phyloP scores from a whole-genome alignment of 2,113 vertebrate species.

The Alaudala cheleensis region DNA sequence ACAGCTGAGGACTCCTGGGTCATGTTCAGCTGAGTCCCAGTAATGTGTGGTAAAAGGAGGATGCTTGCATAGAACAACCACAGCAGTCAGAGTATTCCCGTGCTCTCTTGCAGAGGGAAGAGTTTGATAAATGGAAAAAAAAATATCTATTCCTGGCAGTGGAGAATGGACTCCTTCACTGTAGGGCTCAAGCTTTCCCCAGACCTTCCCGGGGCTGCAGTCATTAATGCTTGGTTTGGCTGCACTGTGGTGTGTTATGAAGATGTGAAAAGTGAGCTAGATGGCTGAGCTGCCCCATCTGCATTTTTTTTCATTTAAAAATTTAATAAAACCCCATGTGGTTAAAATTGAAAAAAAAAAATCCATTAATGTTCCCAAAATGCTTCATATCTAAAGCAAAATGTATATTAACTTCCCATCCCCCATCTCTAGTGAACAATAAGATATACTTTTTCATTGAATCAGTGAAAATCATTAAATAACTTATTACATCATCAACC shows the following conservation, averaged over 20 bases:
- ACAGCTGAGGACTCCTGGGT: background rate
- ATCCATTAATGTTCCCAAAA: slow-evolving; percentile 12
- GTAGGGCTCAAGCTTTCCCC: background rate
- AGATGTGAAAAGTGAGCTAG: slow-evolving; percentile 29
- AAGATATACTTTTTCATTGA: slow-evolving; percentile 22
- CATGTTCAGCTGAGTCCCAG: background rate
- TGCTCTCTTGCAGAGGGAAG: background rate
- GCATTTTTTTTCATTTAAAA: slow-evolving; percentile 14
- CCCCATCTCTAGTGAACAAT: slow-evolving; percentile 35
- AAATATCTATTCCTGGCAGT: background rate
- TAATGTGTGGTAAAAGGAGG: background rate
- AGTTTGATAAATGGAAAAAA: background rate
- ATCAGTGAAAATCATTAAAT: slow-evolving; percentile 29
- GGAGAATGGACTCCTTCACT: background rate
- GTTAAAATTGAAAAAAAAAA: slow-evolving; percentile 26
- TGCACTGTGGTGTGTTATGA: background rate
- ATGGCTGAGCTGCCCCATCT: slow-evolving; percentile 31
- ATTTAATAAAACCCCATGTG: slow-evolving; percentile 58
- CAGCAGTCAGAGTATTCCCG: background rate
- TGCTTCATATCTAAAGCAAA: slow-evolving; percentile 9
- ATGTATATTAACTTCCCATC: slow-evolving; percentile 17
- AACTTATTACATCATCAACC: background rate
- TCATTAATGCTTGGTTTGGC: slow-evolving; percentile 11
- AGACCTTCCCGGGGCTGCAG: background rate
- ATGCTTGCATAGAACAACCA: background rate